A percentile compares a stretch with the other conserved stretches of the same genome.
These are phyloP conservation scores for Hoplodrina ambigua DNA, from an alignment of 2,888 invertebrate species.

Conservation along the genomic window DNA sequence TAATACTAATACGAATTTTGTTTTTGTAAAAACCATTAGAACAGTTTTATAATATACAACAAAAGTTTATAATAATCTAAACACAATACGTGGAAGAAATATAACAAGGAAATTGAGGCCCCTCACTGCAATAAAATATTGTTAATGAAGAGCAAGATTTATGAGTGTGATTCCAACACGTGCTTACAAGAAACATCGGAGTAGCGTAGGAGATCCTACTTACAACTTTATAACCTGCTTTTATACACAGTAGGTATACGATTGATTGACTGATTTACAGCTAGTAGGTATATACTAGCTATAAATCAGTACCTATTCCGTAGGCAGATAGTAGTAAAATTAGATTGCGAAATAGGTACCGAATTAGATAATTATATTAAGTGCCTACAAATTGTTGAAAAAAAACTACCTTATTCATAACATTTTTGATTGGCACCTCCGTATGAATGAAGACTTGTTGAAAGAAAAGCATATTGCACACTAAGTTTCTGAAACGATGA, in stretches of 20 bases:
- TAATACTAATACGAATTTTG: no score
- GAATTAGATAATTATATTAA: neutral
- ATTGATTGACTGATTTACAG: conserved; percentile 19
- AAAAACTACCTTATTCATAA: no score
- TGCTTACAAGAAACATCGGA: conserved; percentile 7
- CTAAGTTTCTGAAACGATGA: no score
- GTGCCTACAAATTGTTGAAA: neutral
- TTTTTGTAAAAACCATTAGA: neutral
- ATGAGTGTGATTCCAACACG: neutral
- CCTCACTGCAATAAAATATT: neutral
- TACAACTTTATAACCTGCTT: conserved; percentile 13
- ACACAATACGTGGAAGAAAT: neutral
- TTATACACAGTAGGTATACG: no score
- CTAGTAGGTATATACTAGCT: no score
- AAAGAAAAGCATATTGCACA: no score
- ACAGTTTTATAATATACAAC: neutral
- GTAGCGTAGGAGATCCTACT: conserved; percentile 32
- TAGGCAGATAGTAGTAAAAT: neutral
- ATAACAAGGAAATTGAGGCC: neutral
- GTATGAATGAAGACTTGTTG: no score
- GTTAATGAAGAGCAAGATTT: neutral
- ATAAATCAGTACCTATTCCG: neutral
- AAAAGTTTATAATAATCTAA: neutral
- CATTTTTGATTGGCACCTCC: no score
- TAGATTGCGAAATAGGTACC: conserved; percentile 15